Percentiles rank a stretch among this genome's conserved stretches.
These are phyloP conservation scores for Montipora capitata DNA, from an alignment of 92 coral and sea anemone genomes.

Conservation along the genomic window DNA sequence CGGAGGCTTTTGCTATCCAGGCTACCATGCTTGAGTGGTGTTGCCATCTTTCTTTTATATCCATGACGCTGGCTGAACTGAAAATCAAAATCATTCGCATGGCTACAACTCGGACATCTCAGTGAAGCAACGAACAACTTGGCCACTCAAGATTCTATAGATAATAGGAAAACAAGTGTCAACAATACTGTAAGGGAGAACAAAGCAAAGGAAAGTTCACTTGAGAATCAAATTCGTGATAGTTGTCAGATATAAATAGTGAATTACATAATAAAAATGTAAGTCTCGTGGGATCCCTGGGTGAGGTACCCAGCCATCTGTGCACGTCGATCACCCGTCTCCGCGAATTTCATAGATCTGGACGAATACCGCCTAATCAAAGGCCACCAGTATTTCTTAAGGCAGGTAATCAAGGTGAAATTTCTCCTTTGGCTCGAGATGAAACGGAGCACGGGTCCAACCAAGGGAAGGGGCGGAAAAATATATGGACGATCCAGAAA, in stretches of 20 bases:
- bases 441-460: slow-evolving; percentile 33
- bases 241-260: neutral
- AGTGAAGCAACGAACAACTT: too few species aligned
- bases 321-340: slow-evolving; percentile 19
- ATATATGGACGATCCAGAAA: slow-evolving; percentile 31
- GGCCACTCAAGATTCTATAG: too few species aligned
- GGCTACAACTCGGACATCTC: too few species aligned
- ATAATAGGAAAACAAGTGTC: too few species aligned
- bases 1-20: too few species aligned
- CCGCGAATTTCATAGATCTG: slow-evolving; percentile 2
- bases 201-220: too few species aligned
- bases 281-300: slow-evolving; percentile 39
- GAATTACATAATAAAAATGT: neutral
- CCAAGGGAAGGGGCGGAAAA: slow-evolving; percentile 50
- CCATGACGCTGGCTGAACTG: too few species aligned
- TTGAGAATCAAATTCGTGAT: neutral
- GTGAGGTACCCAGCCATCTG: slow-evolving; percentile 60
- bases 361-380: neutral
- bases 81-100: too few species aligned
- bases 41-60: too few species aligned
- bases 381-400: slow-evolving; percentile 58
- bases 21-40: too few species aligned
- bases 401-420: slow-evolving; percentile 22
- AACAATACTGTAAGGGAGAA: too few species aligned
- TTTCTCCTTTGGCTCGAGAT: neutral